A percentile compares a stretch with the other conserved stretches of the same genome.
Conservation (phyloP, 2,113 vertebrate genomes). For the Brevimyrus niger region DNA sequence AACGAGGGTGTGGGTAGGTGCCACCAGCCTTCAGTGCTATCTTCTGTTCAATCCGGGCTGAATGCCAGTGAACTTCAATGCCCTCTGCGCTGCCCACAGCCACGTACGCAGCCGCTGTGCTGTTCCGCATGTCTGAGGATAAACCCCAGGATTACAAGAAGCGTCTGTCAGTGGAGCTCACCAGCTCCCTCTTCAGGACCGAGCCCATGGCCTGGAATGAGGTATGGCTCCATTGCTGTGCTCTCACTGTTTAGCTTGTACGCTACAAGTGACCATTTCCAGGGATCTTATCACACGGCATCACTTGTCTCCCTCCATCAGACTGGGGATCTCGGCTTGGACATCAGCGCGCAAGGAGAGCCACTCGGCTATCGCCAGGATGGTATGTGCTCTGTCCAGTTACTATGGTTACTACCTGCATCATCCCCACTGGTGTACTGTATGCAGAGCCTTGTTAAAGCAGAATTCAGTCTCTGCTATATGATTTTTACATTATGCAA, state of each 20-base stretch:
- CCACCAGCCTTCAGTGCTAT: slow-evolving; percentile 25
- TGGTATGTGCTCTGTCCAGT: slow-evolving; percentile 58
- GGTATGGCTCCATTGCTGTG: slow-evolving; percentile 51
- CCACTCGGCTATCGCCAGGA: slow-evolving; percentile 91
- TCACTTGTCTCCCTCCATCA: slow-evolving; percentile 34
- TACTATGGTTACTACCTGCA: neutral
- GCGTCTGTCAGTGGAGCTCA: slow-evolving; percentile 88
- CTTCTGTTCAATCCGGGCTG: neutral
- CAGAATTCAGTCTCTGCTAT: neutral
- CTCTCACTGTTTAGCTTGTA: neutral
- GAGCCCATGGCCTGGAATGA: slow-evolving; percentile 98
- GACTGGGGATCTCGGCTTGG: slow-evolving; percentile 90
- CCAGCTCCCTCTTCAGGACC: slow-evolving; percentile 93
- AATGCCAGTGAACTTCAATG: neutral
- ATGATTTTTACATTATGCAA: neutral
- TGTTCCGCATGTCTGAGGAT: slow-evolving; percentile 99
- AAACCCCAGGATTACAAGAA: slow-evolving; percentile 99
- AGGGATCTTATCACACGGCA: neutral
- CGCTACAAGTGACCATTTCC: neutral
- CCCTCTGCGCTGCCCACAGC: slow-evolving; percentile 57
- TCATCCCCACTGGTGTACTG: neutral
- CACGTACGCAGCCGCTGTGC: slow-evolving; percentile 90
- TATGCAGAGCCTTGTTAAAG: neutral
- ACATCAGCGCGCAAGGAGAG: slow-evolving; percentile 89
- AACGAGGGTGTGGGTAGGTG: slow-evolving; percentile 91